Conservation (phyloP, 2,113 vertebrate species). For the Tapirus terrestris region DNA sequence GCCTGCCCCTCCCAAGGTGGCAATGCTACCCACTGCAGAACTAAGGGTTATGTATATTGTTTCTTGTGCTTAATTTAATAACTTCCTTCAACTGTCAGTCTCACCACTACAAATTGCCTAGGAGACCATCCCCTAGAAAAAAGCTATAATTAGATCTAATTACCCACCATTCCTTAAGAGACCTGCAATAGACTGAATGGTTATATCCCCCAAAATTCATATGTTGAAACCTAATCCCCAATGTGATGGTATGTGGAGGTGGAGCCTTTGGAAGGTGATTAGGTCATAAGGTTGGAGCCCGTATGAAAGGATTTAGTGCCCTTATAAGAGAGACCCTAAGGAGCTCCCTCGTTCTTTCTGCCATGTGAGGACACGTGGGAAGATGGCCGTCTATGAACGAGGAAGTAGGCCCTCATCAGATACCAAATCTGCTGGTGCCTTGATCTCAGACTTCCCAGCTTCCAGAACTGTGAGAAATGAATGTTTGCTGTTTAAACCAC, state of each 20-base stretch:
- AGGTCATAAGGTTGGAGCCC: neutral
- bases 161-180: neutral
- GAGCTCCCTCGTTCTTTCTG: neutral
- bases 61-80: neutral
- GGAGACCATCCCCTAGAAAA: neutral
- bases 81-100: neutral
- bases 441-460: neutral
- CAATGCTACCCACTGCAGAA: neutral
- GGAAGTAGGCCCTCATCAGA: neutral
- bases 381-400: neutral
- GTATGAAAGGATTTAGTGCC: neutral
- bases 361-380: neutral
- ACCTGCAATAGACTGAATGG: neutral
- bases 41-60: neutral
- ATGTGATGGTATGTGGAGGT: neutral
- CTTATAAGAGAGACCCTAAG: neutral
- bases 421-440: neutral
- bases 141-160: neutral
- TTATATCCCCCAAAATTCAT: neutral
- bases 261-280: neutral
- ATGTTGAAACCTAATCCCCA: neutral
- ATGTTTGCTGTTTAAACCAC: neutral
- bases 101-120: neutral
- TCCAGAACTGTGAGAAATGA: neutral
- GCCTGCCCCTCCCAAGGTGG: neutral